Evolutionary conservation across 2,797 vertebrate genomes (phyloP).

Genomic region (Acestrorhynchus altus): DNA sequence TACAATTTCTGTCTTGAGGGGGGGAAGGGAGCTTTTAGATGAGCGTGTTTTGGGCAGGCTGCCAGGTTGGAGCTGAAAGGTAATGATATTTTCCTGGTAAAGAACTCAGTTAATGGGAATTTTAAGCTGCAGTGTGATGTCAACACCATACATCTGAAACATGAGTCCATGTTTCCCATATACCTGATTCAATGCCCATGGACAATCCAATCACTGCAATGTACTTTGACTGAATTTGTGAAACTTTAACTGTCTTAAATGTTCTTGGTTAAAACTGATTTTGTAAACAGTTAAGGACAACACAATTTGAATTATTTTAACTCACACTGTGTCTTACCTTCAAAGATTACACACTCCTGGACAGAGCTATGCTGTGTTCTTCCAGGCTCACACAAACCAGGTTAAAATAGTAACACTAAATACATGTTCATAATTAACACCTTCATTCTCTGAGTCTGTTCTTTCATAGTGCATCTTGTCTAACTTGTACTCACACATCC

Average conservation of each 20-base stretch:
- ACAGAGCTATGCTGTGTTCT: no score
- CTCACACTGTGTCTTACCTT: background rate
- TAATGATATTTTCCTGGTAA: slow-evolving; percentile 42
- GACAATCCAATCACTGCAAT: slow-evolving; percentile 9
- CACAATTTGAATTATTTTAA: no score
- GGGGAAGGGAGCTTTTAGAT: background rate
- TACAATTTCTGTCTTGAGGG: background rate
- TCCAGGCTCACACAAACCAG: no score
- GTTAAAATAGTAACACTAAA: no score
- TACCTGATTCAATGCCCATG: slow-evolving; percentile 19
- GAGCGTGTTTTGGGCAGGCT: slow-evolving; percentile 11
- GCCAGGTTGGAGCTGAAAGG: slow-evolving; percentile 24
- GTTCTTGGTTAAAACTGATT: background rate
- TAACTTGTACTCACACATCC: no score
- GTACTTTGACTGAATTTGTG: background rate
- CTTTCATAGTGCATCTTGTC: no score
- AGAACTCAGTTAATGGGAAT: slow-evolving; percentile 43
- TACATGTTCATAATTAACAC: no score
- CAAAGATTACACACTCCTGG: background rate
- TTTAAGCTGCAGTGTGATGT: slow-evolving; percentile 25
- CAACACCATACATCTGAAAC: slow-evolving; percentile 25
- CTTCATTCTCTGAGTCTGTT: no score
- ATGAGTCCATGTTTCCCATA: slow-evolving; percentile 2
- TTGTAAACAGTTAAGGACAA: background rate
- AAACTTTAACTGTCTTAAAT: background rate